phyloP scores from a whole-genome alignment of 2,888 invertebrate species.

The Onthophagus sagittarius region DNA sequence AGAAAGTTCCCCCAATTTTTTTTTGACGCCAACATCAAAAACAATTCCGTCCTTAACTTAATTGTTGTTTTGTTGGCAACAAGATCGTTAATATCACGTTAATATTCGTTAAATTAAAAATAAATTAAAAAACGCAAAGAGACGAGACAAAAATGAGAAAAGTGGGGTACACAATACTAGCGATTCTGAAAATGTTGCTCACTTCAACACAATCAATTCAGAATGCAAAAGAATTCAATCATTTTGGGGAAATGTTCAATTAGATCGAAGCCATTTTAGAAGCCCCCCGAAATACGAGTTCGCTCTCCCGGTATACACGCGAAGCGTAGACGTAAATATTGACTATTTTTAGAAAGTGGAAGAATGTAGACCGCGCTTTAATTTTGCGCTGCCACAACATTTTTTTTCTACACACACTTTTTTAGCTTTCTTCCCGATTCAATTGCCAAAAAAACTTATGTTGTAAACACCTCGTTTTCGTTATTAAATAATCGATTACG shows the following conservation, averaged over 20 bases:
- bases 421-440: conserved; percentile 24
- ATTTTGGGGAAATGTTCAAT: conserved; percentile 11
- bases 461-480: conserved; percentile 20
- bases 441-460: conserved; percentile 21
- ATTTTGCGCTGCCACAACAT: conserved; percentile 20
- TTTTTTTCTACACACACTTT: conserved; percentile 14
- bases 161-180: conserved; percentile 25
- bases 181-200: conserved; percentile 34
- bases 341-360: conserved; percentile 32
- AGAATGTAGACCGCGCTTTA: conserved; percentile 24
- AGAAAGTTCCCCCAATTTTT: too few species aligned
- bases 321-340: conserved; percentile 28
- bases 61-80: too few species aligned
- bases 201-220: conserved; percentile 33
- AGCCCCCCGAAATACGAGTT: conserved; percentile 7
- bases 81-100: neutral
- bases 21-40: too few species aligned
- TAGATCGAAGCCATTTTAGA: conserved; percentile 10
- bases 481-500: conserved; percentile 18
- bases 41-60: too few species aligned
- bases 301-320: neutral
- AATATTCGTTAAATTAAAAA: conserved; percentile 17
- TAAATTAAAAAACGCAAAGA: neutral
- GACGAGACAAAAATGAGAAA: neutral
- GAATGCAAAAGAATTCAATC: conserved; percentile 31